phyloP scores from a whole-genome alignment of 1,140 invertebrate species.

The Platyscapa corneri region DNA sequence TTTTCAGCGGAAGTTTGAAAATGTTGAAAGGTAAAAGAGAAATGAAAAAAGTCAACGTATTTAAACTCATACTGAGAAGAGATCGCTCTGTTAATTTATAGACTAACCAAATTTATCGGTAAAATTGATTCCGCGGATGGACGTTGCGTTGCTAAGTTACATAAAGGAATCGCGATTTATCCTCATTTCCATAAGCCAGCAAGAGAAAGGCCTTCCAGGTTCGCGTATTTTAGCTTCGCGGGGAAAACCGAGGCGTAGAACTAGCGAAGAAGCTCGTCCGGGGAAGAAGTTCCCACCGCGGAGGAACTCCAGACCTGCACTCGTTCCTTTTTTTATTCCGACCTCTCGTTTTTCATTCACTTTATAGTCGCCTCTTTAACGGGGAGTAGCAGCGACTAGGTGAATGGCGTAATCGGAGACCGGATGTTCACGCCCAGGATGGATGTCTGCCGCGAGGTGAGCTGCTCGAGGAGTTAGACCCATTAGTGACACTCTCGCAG shows the following conservation, averaged over 20 bases:
- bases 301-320: not conserved
- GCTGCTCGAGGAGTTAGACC: not conserved
- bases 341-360: conserved; percentile 38
- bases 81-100: too few species aligned
- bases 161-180: not conserved
- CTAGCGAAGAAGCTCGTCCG: not conserved
- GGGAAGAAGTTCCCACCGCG: conserved; percentile 45
- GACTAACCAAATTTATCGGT: too few species aligned
- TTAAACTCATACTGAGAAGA: too few species aligned
- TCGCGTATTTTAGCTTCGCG: not conserved
- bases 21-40: too few species aligned
- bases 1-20: too few species aligned
- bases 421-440: conserved; percentile 74
- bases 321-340: conserved; percentile 36
- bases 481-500: not conserved
- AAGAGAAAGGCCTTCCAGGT: not conserved
- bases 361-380: conserved; percentile 49
- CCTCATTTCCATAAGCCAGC: not conserved
- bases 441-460: conserved; percentile 62
- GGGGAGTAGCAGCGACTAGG: conserved; percentile 51
- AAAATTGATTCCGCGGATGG: too few species aligned
- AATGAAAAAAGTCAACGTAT: too few species aligned
- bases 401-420: conserved; percentile 71
- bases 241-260: not conserved
- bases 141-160: not conserved